Evolutionary conservation across 2,888 invertebrate genomes (phyloP), one percentile per base, ranked within the genome.

Genomic region (Campoletis raptor): DNA sequence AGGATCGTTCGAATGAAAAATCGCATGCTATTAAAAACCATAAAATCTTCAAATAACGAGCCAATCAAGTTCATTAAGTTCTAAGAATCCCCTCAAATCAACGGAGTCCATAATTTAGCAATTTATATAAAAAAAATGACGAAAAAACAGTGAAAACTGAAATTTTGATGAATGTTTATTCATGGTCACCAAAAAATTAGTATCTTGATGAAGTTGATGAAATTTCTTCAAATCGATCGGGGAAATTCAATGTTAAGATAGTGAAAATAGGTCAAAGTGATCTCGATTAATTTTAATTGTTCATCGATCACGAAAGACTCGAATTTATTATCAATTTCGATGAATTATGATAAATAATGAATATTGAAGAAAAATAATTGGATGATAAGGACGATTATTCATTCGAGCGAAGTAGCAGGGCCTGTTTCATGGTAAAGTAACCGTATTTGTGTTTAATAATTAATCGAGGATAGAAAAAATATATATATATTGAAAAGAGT

Each of bases 381-480:
- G 15, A 61, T 15, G 0, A 6, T 61, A 2, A 6, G 15, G 10
- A 61, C 30, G 30, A 61, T 61, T 61, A 15, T 30, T 30, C 30
- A 61, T 61, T 61, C 61, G 30, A 30, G 12, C 61, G 1, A 30
- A 9, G 15, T 61, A 12, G 4, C 9, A 61, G 30, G 15, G 12
- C 30, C 61, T 30, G 15, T 30, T 30, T 15, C 30, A 30, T 61
- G 30, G 6, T 15, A 12, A 61, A 61, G 15, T 12, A 61, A 2
- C 61, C 21, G 40, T 10, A 74, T 61, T 74, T 74, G 24, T 74
- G 61, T 74, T 61, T 74, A 40, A 45, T 61, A 76, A 67, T n/a
- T 81, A 79, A 85, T 83, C 70, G 66, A 80, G 83, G 54, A 40
- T 69, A 76, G 70, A 36, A n/a, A 64, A 66, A 64, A 30, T 30